Evolutionary conservation across 35 echinoderm and acorn worm species (phyloP).

Genomic region (Apostichopus californicus): DNA sequence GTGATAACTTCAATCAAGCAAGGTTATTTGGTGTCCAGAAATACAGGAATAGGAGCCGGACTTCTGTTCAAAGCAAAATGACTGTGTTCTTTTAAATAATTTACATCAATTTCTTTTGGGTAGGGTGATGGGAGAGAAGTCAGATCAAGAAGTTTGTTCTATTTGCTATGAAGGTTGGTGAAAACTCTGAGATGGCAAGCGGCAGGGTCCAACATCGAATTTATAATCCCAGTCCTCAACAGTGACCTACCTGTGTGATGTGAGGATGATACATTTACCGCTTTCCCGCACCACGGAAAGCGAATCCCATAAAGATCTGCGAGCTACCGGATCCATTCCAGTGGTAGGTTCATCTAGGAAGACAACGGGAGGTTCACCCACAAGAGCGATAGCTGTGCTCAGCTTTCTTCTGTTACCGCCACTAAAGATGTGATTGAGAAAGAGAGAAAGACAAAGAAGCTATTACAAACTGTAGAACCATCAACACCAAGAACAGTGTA

Average conservation of each 20-base stretch:
- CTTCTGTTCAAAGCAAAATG: too few species aligned
- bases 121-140: too few species aligned
- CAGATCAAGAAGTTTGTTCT: too few species aligned
- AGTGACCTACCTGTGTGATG: conserved; percentile 85
- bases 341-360: conserved; percentile 91
- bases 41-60: too few species aligned
- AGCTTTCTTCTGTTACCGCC: conserved; percentile 83
- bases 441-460: not conserved
- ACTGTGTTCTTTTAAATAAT: too few species aligned
- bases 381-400: conserved; percentile 80
- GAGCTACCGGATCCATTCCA: conserved; percentile 84
- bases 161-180: too few species aligned
- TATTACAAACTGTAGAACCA: not conserved
- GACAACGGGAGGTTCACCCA: conserved; percentile 80
- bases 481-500: too few species aligned
- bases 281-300: conserved; percentile 62
- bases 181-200: too few species aligned
- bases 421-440: conserved; percentile 40
- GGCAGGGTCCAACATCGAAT: not conserved
- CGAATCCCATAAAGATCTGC: conserved; percentile 79
- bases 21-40: too few species aligned
- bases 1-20: too few species aligned
- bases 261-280: conserved; percentile 82
- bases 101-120: too few species aligned
- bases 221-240: not conserved